Percentiles rank a stretch among this genome's conserved stretches.
Conservation (phyloP, 2,888 invertebrate species). For the Ferrisia virgata region DNA sequence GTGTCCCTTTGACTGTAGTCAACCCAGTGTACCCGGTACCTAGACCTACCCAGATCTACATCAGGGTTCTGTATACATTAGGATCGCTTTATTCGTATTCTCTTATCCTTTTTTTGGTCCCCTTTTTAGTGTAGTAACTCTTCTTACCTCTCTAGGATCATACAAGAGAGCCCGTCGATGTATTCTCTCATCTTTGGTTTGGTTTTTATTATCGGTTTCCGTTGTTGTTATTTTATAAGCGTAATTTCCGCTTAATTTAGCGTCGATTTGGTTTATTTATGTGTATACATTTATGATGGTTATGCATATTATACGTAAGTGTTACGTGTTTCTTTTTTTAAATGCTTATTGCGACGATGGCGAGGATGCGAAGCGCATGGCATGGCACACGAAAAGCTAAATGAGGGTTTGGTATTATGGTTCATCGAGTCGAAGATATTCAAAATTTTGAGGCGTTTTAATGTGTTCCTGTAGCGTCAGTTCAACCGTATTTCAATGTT, state of each 20-base stretch:
- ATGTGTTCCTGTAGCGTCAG: no score
- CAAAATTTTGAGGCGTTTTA: no score
- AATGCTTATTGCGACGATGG: background rate
- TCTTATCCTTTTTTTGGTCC: background rate
- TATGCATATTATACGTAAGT: conserved; percentile 7
- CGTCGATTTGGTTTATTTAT: background rate
- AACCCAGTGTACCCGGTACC: no score
- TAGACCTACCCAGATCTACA: background rate
- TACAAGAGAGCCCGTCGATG: no score
- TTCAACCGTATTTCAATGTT: no score
- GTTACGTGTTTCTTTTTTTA: background rate
- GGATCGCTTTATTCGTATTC: background rate
- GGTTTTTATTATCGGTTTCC: conserved; percentile 16
- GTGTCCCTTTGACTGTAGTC: background rate
- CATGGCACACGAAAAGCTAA: no score
- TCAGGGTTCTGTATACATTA: background rate
- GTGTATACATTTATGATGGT: background rate
- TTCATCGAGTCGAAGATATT: no score
- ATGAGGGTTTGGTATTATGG: no score
- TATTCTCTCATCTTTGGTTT: background rate
- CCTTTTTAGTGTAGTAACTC: background rate
- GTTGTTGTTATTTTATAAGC: background rate
- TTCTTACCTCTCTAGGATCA: background rate
- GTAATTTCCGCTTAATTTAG: conserved; percentile 34
- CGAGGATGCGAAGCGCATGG: no score